These are phyloP conservation scores for Drosophila incognita DNA, from an alignment of 2,888 invertebrate genomes.

Conservation along the genomic window DNA sequence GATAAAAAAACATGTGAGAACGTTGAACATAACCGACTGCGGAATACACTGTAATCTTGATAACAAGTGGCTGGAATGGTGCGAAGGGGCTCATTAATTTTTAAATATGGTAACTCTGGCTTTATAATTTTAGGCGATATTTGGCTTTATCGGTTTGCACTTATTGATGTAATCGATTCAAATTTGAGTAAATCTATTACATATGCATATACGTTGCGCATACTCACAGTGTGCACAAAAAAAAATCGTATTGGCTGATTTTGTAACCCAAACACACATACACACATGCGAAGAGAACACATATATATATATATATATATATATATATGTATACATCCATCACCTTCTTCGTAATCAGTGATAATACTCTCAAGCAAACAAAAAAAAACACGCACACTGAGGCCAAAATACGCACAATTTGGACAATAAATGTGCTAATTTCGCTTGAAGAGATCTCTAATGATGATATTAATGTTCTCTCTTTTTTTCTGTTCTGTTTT, in stretches of 20 bases:
- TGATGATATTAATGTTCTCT: constrained; percentile 18
- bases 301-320: constrained; percentile 12
- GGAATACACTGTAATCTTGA: background rate
- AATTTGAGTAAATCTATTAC: constrained; percentile 9
- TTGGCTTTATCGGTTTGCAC: background rate
- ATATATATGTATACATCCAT: constrained; percentile 34
- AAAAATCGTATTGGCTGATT: constrained; percentile 11
- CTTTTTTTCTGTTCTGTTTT: constrained; percentile 1
- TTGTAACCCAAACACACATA: constrained; percentile 28
- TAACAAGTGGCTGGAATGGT: background rate
- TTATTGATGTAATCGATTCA: background rate
- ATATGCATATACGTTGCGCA: constrained; percentile 60
- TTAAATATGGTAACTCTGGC: background rate
- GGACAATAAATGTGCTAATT: constrained; percentile 66
- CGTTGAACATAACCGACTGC: background rate
- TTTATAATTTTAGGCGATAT: background rate
- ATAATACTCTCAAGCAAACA: constrained; percentile 53
- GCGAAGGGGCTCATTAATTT: background rate
- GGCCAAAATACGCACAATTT: constrained; percentile 48
- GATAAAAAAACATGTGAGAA: background rate
- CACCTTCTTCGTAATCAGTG: constrained; percentile 59
- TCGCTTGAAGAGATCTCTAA: constrained; percentile 34
- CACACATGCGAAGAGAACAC: constrained; percentile 1
- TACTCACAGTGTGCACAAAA: constrained; percentile 50
- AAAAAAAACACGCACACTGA: constrained; percentile 25